Base-by-base conservation (phyloP, 2,113 vertebrate genomes). In the Tricholaema leucomelas region DNA sequence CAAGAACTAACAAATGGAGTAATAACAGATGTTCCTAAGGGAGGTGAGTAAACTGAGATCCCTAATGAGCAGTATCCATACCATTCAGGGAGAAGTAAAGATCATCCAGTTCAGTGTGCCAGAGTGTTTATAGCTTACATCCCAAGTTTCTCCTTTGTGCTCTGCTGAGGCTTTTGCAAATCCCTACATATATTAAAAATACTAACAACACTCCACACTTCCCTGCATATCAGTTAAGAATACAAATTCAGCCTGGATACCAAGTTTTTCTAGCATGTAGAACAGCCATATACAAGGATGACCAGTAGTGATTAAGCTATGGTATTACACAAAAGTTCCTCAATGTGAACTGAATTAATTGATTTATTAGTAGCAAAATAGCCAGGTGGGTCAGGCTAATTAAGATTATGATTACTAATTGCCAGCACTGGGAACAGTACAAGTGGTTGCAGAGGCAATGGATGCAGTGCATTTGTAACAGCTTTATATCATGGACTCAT, bases 341-440 rank as follows among this genome's bases (percentile, higher is more conserved):
- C 95, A 66, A 31, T 95, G 95, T 96, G 95, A 97, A 95, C 95
- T 97, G 95, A 97, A 97, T 97, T 97, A 97, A 98, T 97, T 97
- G 94, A 96, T 97, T 95, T 97, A 97, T 97, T 97, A 97, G 97
- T 80, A 96, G 69, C 82, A 97, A 97, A 98, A 95, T 93, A 97
- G 91, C 93, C 96, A 96, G 97, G 96, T 97, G 97, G 94, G 92
- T 96, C 95, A 96, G 92, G 88, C 93, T 97, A 97, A 98, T 97
- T 97, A 97, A 97, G 95, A 92, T 88, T 90, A 97, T 97, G 89
- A 97, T 97, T 97, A 93, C 96, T 98, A 98, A 98, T 96, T 97
- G 94, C 92, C 87, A 96, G 12, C 97, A 97, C 92, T 93, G 88
- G 96, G 89, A 74, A 96, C 86, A 91, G 81, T 81, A 91, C 58